A percentile compares a stretch with the other conserved stretches of the same genome.
phyloP scores from a whole-genome alignment of 2,113 vertebrate genomes.

The Tapirus terrestris region DNA sequence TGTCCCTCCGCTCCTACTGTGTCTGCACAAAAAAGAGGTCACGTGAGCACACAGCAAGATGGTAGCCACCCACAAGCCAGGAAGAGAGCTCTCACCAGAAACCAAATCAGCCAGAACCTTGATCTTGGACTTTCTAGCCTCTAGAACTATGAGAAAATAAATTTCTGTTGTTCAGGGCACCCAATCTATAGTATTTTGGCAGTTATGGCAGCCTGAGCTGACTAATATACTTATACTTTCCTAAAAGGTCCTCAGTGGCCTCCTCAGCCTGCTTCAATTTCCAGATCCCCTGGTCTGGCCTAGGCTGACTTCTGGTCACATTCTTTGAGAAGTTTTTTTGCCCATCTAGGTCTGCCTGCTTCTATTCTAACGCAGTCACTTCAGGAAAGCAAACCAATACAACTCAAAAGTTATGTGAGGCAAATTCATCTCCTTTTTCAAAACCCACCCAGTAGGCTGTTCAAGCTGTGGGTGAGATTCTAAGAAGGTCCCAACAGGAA shows the following conservation, averaged over 20 bases:
- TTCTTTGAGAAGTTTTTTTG: neutral
- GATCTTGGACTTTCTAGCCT: neutral
- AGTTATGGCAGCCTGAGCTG: neutral
- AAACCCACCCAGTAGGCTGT: neutral
- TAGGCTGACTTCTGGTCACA: neutral
- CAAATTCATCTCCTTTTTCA: neutral
- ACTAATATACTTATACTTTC: neutral
- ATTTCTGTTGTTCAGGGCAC: neutral
- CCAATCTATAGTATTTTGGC: neutral
- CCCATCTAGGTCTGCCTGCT: neutral
- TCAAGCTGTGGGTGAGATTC: neutral
- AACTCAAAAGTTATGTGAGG: slow-evolving; percentile 14
- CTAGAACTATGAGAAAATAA: neutral
- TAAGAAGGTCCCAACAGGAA: slow-evolving; percentile 19
- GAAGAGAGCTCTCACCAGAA: neutral
- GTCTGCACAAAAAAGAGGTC: neutral
- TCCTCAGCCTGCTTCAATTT: neutral
- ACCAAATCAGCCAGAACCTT: neutral
- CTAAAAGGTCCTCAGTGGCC: neutral
- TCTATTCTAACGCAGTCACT: neutral
- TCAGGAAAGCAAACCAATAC: slow-evolving; percentile 47
- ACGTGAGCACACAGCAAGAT: neutral
- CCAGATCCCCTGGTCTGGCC: neutral
- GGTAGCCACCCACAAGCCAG: neutral
- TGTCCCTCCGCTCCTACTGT: neutral